Evolutionary conservation across 2,797 vertebrate genomes (phyloP).

Genomic region (Clarias fuscus): DNA sequence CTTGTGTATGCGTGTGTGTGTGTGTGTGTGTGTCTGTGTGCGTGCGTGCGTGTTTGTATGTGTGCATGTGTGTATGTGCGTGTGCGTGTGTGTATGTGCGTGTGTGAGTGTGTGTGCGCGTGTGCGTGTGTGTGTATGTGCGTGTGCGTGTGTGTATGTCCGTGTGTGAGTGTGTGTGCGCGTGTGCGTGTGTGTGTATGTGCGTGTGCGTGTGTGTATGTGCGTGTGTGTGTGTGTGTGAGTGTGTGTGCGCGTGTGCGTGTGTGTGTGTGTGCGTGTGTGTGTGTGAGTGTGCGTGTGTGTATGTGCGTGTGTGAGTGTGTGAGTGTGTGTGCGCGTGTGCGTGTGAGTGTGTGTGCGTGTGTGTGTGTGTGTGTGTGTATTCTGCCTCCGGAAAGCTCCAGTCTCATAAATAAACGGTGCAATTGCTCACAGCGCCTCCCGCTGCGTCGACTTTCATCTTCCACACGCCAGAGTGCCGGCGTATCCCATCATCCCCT

Average conservation of each 20-base stretch:
- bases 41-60: too few species aligned
- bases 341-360: neutral
- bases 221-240: neutral
- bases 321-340: constrained; percentile 22
- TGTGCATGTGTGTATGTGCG: too few species aligned
- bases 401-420: constrained; percentile 40
- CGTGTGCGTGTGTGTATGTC: neutral
- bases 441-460: constrained; percentile 33
- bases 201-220: too few species aligned
- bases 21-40: constrained; percentile 54
- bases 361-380: constrained; percentile 38
- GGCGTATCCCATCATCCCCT: constrained; percentile 9
- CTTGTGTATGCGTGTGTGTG: too few species aligned
- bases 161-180: too few species aligned
- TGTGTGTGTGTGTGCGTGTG: too few species aligned
- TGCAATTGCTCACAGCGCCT: constrained; percentile 23
- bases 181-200: too few species aligned
- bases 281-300: too few species aligned
- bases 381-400: constrained; percentile 29
- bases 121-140: neutral
- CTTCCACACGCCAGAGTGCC: constrained; percentile 25
- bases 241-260: too few species aligned
- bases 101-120: neutral
- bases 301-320: neutral
- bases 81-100: neutral